Conservation (phyloP, 2,797 vertebrate genomes). For the Arnoldichthys spilopterus region DNA sequence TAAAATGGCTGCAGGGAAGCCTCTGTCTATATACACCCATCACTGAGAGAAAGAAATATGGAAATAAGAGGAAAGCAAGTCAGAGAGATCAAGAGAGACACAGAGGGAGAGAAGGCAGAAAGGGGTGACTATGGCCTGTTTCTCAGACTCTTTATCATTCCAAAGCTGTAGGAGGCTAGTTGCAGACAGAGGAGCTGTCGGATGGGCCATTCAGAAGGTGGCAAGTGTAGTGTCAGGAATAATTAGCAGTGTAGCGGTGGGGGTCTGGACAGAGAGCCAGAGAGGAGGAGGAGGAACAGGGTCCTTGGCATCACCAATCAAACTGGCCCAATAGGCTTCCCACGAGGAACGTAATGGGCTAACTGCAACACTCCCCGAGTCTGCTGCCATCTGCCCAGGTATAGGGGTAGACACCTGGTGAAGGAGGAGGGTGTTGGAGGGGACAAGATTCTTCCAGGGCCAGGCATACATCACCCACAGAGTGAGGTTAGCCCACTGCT, state of each 20-base stretch:
- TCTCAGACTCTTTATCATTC: conserved; percentile 77
- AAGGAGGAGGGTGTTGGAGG: not conserved
- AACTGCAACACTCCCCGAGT: conserved; percentile 58
- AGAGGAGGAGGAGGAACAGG: conserved; percentile 45
- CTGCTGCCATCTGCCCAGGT: conserved; percentile 61
- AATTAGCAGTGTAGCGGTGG: conserved; percentile 69
- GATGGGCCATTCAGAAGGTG: conserved; percentile 68
- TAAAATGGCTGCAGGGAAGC: conserved; percentile 61
- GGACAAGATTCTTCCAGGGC: not conserved
- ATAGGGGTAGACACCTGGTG: conserved; percentile 28
- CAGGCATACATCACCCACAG: conserved; percentile 16
- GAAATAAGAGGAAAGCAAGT: conserved; percentile 52
- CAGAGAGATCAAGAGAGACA: conserved; percentile 24
- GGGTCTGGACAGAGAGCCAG: conserved; percentile 55
- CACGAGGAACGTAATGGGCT: conserved; percentile 52
- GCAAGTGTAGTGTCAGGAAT: conserved; percentile 73
- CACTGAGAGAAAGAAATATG: conserved; percentile 60
- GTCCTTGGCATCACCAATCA: conserved; percentile 55
- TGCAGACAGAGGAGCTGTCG: conserved; percentile 65
- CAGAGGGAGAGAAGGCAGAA: conserved; percentile 36
- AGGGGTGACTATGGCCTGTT: conserved; percentile 28
- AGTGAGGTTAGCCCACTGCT: conserved; percentile 21
- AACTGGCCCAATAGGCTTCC: conserved; percentile 60
- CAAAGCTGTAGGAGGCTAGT: conserved; percentile 71
- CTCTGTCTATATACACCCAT: conserved; percentile 52